These are phyloP conservation scores for Oreohelix idahoensis DNA, from an alignment of 1,140 invertebrate species.

Conservation along the genomic window DNA sequence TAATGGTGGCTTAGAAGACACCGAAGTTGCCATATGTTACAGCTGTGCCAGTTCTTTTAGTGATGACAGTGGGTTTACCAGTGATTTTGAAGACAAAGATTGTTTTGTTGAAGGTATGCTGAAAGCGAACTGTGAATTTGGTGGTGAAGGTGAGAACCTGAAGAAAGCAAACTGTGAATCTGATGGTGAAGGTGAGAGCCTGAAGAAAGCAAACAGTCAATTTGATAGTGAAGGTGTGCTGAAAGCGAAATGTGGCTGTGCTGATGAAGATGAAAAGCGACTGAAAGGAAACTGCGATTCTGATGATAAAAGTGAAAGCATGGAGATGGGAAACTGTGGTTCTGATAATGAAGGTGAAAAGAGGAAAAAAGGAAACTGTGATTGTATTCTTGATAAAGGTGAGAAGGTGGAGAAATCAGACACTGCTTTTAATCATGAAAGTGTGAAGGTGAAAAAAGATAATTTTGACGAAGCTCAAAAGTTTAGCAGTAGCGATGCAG, in stretches of 20 bases:
- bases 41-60: neutral
- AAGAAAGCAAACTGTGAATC: too few species aligned
- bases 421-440: too few species aligned
- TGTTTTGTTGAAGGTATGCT: neutral
- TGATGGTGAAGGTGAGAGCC: too few species aligned
- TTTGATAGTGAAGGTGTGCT: neutral
- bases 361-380: neutral
- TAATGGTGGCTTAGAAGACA: neutral
- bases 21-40: neutral
- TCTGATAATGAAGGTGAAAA: neutral
- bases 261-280: too few species aligned
- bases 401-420: neutral
- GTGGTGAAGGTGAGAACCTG: too few species aligned
- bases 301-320: neutral
- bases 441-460: too few species aligned
- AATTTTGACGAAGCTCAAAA: too few species aligned
- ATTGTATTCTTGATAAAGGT: neutral
- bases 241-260: neutral
- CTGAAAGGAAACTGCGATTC: too few species aligned
- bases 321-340: neutral
- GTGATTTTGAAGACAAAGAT: slow-evolving; percentile 14
- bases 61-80: slow-evolving; percentile 27
- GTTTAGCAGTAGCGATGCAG: too few species aligned
- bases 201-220: too few species aligned
- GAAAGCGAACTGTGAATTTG: neutral